Conservation (phyloP, 2,888 invertebrate species). For the Panorpa germanica region DNA sequence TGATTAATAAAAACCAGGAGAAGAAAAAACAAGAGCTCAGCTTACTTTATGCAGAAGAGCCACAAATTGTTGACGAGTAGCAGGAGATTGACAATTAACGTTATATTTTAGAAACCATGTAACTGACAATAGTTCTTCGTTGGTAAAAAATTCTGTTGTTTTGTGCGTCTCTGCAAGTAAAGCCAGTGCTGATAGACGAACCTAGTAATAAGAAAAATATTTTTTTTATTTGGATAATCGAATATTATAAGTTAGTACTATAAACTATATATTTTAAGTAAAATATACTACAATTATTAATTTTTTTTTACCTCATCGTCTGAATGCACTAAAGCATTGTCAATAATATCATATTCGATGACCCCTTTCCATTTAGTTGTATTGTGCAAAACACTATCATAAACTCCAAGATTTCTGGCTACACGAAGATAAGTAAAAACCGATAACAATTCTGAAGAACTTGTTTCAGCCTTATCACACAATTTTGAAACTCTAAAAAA, state of each 20-base stretch:
- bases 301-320: slow-evolving; percentile 34
- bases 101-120: slow-evolving; percentile 45
- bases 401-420: slow-evolving; percentile 27
- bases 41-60: slow-evolving; percentile 51
- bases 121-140: slow-evolving; percentile 41
- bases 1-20: not conserved
- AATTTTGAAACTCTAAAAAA: too few relatives aligned
- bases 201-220: slow-evolving; percentile 25
- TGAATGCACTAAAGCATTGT: slow-evolving; percentile 33
- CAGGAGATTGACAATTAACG: slow-evolving; percentile 44
- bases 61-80: slow-evolving; percentile 47
- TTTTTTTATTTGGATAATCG: slow-evolving; percentile 12
- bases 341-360: slow-evolving; percentile 29
- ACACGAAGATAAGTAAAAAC: slow-evolving; percentile 28
- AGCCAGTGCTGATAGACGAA: slow-evolving; percentile 44
- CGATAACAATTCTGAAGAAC: slow-evolving; percentile 22
- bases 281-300: slow-evolving; percentile 7
- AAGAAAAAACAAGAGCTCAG: slow-evolving; percentile 1
- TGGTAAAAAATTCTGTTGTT: slow-evolving; percentile 42
- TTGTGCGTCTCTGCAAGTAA: slow-evolving; percentile 56
- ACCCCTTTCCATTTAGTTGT: slow-evolving; percentile 30
- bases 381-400: slow-evolving; percentile 14
- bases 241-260: slow-evolving; percentile 5
- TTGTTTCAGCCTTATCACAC: too few relatives aligned
- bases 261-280: slow-evolving; percentile 2